Evolutionary conservation across 2,113 vertebrate genomes (phyloP).

Genomic region (Sphyrna mokarran): DNA sequence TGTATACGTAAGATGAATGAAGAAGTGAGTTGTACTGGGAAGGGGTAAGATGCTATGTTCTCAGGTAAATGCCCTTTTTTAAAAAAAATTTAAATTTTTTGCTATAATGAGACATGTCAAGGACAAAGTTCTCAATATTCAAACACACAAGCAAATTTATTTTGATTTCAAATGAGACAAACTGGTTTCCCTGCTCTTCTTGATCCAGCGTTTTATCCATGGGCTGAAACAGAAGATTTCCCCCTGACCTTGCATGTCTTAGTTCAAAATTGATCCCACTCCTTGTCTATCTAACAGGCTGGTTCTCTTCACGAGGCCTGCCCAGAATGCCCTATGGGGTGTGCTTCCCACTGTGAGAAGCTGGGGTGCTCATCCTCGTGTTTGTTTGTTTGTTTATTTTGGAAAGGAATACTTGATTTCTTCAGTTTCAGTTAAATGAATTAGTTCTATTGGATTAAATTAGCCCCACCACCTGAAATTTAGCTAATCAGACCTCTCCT

Average conservation of each 20-base stretch:
- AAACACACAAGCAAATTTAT: background rate
- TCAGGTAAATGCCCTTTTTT: background rate
- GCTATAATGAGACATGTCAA: background rate
- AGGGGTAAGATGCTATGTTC: background rate
- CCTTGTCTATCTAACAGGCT: background rate
- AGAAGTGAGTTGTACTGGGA: background rate
- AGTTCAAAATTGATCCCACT: background rate
- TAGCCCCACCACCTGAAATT: background rate
- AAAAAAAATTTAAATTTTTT: background rate
- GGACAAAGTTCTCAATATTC: background rate
- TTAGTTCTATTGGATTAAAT: slow-evolving; percentile 30
- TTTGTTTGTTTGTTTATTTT: slow-evolving; percentile 7
- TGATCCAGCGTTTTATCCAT: background rate
- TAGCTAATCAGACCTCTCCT: slow-evolving; percentile 16
- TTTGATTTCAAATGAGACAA: background rate
- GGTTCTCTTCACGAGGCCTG: background rate
- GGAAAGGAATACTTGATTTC: slow-evolving; percentile 23
- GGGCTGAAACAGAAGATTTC: background rate
- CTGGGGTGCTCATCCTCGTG: background rate
- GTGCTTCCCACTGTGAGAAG: background rate
- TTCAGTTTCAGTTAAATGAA: slow-evolving; percentile 30
- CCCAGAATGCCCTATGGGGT: background rate
- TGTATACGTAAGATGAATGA: background rate
- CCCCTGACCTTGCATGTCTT: background rate
- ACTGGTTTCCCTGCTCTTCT: background rate